phyloP scores from a whole-genome alignment of 2,113 vertebrate species.

The Shinisaurus crocodilurus region DNA sequence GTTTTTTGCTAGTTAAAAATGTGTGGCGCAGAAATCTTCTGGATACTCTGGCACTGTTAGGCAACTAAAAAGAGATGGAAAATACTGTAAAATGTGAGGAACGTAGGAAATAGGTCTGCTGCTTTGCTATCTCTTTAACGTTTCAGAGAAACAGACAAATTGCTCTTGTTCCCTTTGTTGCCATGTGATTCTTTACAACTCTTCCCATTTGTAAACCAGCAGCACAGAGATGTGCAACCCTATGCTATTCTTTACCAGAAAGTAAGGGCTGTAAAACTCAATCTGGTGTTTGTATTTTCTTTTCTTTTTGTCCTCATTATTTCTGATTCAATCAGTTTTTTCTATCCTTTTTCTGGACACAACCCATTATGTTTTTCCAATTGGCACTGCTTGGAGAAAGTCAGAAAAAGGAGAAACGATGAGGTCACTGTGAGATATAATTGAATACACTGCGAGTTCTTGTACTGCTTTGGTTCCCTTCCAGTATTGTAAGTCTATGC shows the following conservation, averaged over 20 bases:
- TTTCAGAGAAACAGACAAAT: neutral
- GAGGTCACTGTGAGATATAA: constrained; percentile 1
- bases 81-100: neutral
- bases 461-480: neutral
- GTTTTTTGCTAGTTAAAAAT: neutral
- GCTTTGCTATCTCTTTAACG: neutral
- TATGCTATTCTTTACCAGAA: neutral
- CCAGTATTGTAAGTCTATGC: neutral
- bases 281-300: neutral
- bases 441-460: neutral
- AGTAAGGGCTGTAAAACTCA: neutral
- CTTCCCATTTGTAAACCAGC: neutral
- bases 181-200: neutral
- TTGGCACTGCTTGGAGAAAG: neutral
- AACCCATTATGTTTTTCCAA: neutral
- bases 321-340: constrained; percentile 6
- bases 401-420: neutral
- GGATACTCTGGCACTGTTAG: neutral
- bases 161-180: neutral
- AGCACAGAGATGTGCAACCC: neutral
- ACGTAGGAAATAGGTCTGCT: neutral
- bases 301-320: neutral
- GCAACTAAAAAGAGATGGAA: neutral
- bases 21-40: neutral
- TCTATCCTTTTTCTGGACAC: neutral